Evolutionary conservation across 2,888 invertebrate species (phyloP), one percentile per base, ranked within the genome.

Genomic region (Pterobdella sp.): DNA sequence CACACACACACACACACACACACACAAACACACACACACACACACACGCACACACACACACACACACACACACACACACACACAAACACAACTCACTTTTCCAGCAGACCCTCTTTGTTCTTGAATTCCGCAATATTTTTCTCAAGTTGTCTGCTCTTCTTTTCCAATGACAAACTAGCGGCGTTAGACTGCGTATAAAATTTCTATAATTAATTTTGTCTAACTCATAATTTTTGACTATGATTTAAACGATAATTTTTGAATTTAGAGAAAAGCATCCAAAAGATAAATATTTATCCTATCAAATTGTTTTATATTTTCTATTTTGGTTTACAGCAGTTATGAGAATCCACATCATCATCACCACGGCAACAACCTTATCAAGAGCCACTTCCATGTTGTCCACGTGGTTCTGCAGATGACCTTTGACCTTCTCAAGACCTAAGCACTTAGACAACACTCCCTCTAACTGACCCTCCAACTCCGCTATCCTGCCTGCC

Each of bases 61-160:
- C 42, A 42, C 18, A 18, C 42, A 42, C 18, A 18, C 42, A 42
- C 18, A 14, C 42, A 42, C 18, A 7, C 42, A 42, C 18, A 18
- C 42, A 42, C 18, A 18, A 42, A 14, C 42, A 14, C 42, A 14
- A 14, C 42, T 42, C 42, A 56, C 81, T 93, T 71, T 78, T 82
- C 81, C 35, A 82, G 79, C 86, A 97, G 96, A 83, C 96, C 94
- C 83, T 92, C 84, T 89, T 97, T 97, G 87, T 94, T 91, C 87
- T 97, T 96, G 97, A 97, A 98, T 90, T 98, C 98, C 80, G 93
- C 91, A 85, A 98, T 93, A 87, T 96, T 94, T 88, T 96, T 96
- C 89, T 98, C 98, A 88, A 98, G 97, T 80, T 93, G 93, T 88
- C 95, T 95, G 88, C 97, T 97, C 87, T 95, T 72, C 74, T 77